Percentiles rank a stretch among this genome's conserved stretches.
Conservation (phyloP, 1,140 invertebrate genomes). For the Diorhabda carinulata region DNA sequence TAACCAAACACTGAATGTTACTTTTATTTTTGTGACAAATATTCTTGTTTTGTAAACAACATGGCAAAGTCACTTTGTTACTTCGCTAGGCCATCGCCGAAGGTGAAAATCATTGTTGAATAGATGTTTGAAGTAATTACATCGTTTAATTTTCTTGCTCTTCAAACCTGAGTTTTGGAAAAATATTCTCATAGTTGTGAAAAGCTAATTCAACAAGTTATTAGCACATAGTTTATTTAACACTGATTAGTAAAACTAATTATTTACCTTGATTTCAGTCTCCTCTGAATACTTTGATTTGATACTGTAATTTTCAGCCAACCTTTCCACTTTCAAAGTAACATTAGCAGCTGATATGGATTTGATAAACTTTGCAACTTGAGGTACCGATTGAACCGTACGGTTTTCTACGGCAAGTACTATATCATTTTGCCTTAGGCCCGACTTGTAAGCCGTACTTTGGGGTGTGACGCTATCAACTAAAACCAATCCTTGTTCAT, state of each 20-base stretch:
- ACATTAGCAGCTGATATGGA: slow-evolving; percentile 51
- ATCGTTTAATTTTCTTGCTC: too few relatives aligned
- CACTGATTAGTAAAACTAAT: not conserved
- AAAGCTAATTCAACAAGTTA: too few relatives aligned
- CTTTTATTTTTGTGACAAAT: too few relatives aligned
- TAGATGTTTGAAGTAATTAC: too few relatives aligned
- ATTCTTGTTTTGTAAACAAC: too few relatives aligned
- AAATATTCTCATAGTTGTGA: too few relatives aligned
- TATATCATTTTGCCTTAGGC: slow-evolving; percentile 73
- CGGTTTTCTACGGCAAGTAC: slow-evolving; percentile 78
- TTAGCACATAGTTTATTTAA: too few relatives aligned
- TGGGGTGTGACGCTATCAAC: slow-evolving; percentile 73
- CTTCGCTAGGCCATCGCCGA: too few relatives aligned
- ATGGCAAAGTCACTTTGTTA: too few relatives aligned
- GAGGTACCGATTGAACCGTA: slow-evolving; percentile 65
- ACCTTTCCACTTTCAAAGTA: slow-evolving; percentile 58
- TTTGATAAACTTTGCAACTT: slow-evolving; percentile 67
- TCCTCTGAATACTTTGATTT: slow-evolving; percentile 31
- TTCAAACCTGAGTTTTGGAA: too few relatives aligned
- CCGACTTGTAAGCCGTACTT: slow-evolving; percentile 70
- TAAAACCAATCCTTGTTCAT: slow-evolving; percentile 59
- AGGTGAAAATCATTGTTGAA: too few relatives aligned
- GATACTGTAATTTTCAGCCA: slow-evolving; percentile 43
- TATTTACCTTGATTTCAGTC: slow-evolving; percentile 21
- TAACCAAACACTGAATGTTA: too few relatives aligned